Conservation (phyloP, 2,113 vertebrate genomes). For the Bettongia penicillata region DNA sequence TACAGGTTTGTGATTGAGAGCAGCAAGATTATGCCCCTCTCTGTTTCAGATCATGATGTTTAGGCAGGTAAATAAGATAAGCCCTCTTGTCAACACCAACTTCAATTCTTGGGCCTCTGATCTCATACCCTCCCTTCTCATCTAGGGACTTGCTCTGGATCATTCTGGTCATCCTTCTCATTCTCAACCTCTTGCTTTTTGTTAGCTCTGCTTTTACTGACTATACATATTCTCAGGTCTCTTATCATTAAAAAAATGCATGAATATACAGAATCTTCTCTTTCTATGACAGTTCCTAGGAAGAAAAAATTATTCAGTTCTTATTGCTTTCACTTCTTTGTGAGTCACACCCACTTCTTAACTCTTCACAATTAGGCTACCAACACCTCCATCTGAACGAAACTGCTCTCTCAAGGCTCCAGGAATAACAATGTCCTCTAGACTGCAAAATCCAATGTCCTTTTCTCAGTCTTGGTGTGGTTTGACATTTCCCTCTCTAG, state of each 20-base stretch:
- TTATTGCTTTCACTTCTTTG: background rate
- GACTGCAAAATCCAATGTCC: background rate
- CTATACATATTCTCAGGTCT: background rate
- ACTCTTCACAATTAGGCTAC: background rate
- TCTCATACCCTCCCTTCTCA: background rate
- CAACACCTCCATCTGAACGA: background rate
- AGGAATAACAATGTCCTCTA: background rate
- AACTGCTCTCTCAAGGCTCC: background rate
- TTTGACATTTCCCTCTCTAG: background rate
- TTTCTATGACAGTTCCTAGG: background rate
- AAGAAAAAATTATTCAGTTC: background rate
- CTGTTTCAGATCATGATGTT: background rate
- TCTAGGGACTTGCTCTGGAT: background rate
- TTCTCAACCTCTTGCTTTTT: background rate
- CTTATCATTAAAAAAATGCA: background rate
- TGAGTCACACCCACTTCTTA: background rate
- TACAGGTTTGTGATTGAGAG: background rate
- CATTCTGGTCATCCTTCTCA: background rate
- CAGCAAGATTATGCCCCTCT: background rate
- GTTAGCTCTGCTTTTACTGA: background rate
- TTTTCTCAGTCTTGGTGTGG: background rate
- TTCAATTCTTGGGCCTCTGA: background rate
- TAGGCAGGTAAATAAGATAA: background rate
- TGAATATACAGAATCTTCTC: background rate
- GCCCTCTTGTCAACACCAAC: background rate